Conservation (phyloP, 2,797 vertebrate genomes). For the Poeciliopsis presidionis region DNA sequence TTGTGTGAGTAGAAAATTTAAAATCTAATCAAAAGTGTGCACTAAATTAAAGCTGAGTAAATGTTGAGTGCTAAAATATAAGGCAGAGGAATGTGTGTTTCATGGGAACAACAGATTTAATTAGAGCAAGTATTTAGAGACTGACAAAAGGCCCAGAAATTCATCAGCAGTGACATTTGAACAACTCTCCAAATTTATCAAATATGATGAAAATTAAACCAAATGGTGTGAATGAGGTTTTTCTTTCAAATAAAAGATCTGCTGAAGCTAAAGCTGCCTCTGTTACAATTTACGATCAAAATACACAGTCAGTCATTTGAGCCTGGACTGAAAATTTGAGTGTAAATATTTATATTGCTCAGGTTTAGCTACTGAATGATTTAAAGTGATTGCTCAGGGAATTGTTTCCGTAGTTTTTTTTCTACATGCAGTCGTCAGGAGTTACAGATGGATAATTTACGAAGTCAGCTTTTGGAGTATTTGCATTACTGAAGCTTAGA, state of each 20-base stretch:
- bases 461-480: constrained; percentile 32
- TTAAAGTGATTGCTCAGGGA: constrained; percentile 10
- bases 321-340: too few species aligned
- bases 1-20: background rate
- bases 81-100: background rate
- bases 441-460: constrained; percentile 47
- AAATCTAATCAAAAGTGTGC: too few species aligned
- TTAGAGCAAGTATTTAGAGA: background rate
- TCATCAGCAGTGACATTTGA: background rate
- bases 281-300: background rate
- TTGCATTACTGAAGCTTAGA: constrained; percentile 23
- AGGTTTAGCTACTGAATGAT: background rate
- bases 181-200: background rate
- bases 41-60: background rate
- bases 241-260: background rate
- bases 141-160: background rate
- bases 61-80: background rate
- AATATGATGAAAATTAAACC: background rate
- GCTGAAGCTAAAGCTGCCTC: background rate
- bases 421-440: constrained; percentile 11
- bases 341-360: too few species aligned
- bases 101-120: background rate
- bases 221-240: background rate
- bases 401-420: constrained; percentile 17
- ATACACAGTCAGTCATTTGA: background rate